Evolutionary conservation across 2,113 vertebrate genomes (phyloP), one percentile per base, ranked within the genome.

Genomic region (Erythrolamprus reginae): DNA sequence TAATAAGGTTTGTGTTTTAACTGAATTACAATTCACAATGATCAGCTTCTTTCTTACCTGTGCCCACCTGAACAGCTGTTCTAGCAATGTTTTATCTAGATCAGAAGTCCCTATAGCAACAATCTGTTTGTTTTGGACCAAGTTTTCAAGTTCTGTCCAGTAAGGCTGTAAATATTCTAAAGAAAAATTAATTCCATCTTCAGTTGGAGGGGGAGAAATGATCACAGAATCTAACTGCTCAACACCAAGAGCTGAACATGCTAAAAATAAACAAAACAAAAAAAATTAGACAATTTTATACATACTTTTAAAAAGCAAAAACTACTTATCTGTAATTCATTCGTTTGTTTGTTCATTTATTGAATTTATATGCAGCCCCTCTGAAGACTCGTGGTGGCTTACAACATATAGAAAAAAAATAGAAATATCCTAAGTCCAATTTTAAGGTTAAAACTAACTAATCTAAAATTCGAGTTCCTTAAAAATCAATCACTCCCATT

Each of bases 141-240:
- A 96, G 88, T 96, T 96, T 96, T 99, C 98, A 94, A 99, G 97
- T 92, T 98, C 98, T 92, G 97, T 96, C 99, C 99, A 99, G 50
- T 98, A 98, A 33, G 98, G 98, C 91, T 99, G 98, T 94, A 99
- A 97, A 96, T 99, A 97, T 47, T 97, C 97, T 96, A 99, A 93
- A 45, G 97, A 97, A 47, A 98, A 97, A 92, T 87, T 96, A 82
- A 96, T 97, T 88, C 97, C 98, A 55, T 99, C 98, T 93, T 97
- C 96, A 28, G 97, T 84, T 4, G 97, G 97, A 89, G 98, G 98
- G 4, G 99, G 98, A 5, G 98, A 98, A 88, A 99, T 98, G 96
- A 99, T 99, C 89, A 99, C 98, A 0, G 99, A 99, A 96, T 99
- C 99, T 55, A 99, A 96, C 95, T 99, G 98, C 89, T 98, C 97